These are phyloP conservation scores for Drepana falcataria DNA, from an alignment of 2,888 invertebrate genomes.

Conservation along the genomic window DNA sequence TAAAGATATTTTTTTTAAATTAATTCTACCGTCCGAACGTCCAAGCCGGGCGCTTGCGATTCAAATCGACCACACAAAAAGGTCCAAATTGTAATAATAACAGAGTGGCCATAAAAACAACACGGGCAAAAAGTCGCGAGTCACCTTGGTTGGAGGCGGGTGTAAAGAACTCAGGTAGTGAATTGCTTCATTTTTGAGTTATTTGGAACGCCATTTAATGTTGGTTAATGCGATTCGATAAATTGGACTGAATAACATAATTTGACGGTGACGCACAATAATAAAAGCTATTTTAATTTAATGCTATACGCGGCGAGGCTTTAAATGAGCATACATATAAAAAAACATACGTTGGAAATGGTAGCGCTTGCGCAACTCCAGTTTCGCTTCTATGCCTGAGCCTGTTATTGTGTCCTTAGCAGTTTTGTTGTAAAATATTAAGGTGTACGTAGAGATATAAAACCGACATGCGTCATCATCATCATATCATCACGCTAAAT, in stretches of 20 bases:
- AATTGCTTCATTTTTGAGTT: conserved; percentile 68
- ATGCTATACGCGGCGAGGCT: neutral
- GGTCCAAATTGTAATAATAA: conserved; percentile 61
- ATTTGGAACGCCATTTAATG: conserved; percentile 35
- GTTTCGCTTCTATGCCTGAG: neutral
- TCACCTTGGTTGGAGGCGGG: conserved; percentile 72
- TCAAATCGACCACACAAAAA: conserved; percentile 49
- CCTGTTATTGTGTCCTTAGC: neutral
- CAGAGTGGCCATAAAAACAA: conserved; percentile 50
- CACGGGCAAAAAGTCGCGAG: conserved; percentile 58
- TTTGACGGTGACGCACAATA: conserved; percentile 12
- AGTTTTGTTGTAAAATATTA: neutral
- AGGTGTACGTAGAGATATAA: neutral
- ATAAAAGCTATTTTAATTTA: neutral
- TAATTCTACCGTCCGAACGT: neutral
- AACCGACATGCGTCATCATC: too few species aligned
- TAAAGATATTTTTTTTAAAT: neutral
- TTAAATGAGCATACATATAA: neutral
- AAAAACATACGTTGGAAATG: neutral
- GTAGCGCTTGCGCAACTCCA: neutral
- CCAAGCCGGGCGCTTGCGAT: neutral
- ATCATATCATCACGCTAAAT: too few species aligned
- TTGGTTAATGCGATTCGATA: conserved; percentile 38
- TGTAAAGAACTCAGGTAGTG: conserved; percentile 73
- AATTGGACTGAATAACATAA: conserved; percentile 36